Evolutionary conservation across 2,888 invertebrate genomes (phyloP).

Genomic region (Syritta pipiens): DNA sequence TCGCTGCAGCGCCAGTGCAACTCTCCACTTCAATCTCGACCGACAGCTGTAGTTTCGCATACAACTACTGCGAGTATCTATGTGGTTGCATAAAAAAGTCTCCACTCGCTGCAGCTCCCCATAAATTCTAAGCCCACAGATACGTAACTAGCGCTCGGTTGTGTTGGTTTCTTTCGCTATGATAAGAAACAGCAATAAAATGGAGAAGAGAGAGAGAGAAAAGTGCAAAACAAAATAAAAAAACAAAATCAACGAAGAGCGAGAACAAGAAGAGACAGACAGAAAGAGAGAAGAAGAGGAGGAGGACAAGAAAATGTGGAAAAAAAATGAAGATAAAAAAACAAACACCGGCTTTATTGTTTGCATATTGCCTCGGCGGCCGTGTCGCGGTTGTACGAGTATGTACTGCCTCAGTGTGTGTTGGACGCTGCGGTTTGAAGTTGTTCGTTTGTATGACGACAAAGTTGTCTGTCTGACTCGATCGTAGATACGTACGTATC

Average conservation of each 20-base stretch:
- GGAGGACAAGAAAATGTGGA: not conserved
- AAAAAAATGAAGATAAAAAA: conserved; percentile 23
- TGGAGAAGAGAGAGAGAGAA: not conserved
- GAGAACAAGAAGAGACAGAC: not conserved
- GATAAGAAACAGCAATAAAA: conserved; percentile 9
- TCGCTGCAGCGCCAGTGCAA: conserved; percentile 4
- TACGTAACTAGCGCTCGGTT: not conserved
- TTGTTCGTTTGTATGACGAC: conserved; percentile 33
- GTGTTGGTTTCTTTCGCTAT: conserved; percentile 10
- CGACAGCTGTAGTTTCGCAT: conserved; percentile 15
- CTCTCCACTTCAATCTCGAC: conserved; percentile 44
- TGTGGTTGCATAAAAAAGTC: conserved; percentile 40
- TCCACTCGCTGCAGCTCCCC: conserved; percentile 44
- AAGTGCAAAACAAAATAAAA: not conserved
- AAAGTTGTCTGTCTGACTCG: conserved; percentile 55
- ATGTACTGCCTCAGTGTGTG: conserved; percentile 18
- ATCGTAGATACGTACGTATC: conserved; percentile 31
- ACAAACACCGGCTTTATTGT: conserved; percentile 67
- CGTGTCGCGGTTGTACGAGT: not conserved
- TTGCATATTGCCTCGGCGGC: conserved; percentile 52
- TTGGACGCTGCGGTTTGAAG: conserved; percentile 45
- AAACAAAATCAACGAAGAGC: not conserved
- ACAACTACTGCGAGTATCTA: not conserved
- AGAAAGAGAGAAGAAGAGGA: conserved; percentile 29
- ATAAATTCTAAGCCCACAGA: conserved; percentile 51